Base-by-base conservation (phyloP, 1,140 invertebrate species). In the Cotesia typhae region DNA sequence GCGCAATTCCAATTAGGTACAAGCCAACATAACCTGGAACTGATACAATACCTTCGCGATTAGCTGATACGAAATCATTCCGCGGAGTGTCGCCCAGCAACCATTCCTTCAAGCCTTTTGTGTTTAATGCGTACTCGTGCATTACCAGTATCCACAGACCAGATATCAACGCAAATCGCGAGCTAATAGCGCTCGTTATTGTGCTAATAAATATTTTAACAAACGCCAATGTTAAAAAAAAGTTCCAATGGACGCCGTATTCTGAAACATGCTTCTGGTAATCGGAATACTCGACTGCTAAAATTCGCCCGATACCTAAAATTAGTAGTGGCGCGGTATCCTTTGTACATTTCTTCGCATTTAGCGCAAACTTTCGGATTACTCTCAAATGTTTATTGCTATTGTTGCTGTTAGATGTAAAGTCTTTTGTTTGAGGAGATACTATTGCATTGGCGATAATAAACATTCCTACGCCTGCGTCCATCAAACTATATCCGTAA, bases 191-290 rank as follows among this genome's bases (percentile, higher is more conserved):
- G 53, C 82, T 85, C 12, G 92, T 83, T 36, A 93, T 76, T 41
- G 91, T 73, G 36, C 89, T 90, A 28, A 90, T 90, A 20, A 94
- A 79, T 0, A 96, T 81, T 89, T 95, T 96, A 4, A 95, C 92
- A 57, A 93, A 85, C 35, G 94, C 95, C 51, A 99, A 83, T 1
- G 96, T 98, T 71, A 98, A 92, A 81, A 98, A 99, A 82, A 99
- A 99, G 84, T 99, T 99, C 95, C 97, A 98, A 86, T 98, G 96
- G 4, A 94, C 88, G 3, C 97, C 98, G 88, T 99, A 99, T 82
- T 99, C 98, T 4, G 92, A 90, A 0, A 95, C 89, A 84, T 96
- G 94, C 80, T 94, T 92, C 68, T 96, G 93, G 85, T 99, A 99
- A 70, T 94, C 89, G 3, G 92, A 83, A 71, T 88, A 79, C 79